These are phyloP conservation scores for Rhynchopsitta pachyrhyncha DNA, from an alignment of 2,113 vertebrate genomes.

Conservation along the genomic window DNA sequence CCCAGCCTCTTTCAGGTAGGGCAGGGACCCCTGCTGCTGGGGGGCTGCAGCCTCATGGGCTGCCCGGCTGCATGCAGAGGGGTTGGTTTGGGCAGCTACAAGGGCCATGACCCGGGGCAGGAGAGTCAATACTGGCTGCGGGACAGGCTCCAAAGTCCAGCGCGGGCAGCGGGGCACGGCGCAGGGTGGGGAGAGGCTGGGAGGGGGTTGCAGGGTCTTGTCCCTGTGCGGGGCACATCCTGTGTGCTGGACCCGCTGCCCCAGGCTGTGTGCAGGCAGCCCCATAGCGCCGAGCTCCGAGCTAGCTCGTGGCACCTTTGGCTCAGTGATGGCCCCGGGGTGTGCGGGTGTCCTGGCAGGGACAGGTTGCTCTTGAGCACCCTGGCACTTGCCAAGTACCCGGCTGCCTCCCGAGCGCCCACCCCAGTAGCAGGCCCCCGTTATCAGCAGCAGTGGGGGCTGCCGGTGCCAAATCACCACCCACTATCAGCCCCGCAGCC, in stretches of 20 bases:
- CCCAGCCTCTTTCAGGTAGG: background rate
- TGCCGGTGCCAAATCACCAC: rapidly evolving
- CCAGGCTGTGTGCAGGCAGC: background rate
- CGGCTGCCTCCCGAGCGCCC: rapidly evolving
- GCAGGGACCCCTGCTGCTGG: background rate
- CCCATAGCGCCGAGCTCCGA: rapidly evolving
- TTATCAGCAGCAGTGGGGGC: background rate
- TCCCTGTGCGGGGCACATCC: background rate
- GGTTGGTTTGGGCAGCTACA: background rate
- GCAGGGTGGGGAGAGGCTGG: background rate
- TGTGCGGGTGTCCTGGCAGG: background rate
- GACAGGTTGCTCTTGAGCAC: background rate
- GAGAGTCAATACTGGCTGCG: background rate
- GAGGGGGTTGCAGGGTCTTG: background rate
- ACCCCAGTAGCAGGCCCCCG: rapidly evolving
- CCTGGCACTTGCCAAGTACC: background rate
- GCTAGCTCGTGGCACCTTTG: background rate
- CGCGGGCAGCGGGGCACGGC: rapidly evolving
- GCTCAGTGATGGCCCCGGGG: background rate
- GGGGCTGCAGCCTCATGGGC: background rate
- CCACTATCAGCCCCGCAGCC: background rate
- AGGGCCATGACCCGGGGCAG: background rate
- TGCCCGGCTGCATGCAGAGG: background rate
- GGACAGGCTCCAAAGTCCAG: conserved; percentile 41
- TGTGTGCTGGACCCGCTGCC: rapidly evolving